Evolutionary conservation across 2,113 vertebrate genomes (phyloP).

Genomic region (Ifrita kowaldi): DNA sequence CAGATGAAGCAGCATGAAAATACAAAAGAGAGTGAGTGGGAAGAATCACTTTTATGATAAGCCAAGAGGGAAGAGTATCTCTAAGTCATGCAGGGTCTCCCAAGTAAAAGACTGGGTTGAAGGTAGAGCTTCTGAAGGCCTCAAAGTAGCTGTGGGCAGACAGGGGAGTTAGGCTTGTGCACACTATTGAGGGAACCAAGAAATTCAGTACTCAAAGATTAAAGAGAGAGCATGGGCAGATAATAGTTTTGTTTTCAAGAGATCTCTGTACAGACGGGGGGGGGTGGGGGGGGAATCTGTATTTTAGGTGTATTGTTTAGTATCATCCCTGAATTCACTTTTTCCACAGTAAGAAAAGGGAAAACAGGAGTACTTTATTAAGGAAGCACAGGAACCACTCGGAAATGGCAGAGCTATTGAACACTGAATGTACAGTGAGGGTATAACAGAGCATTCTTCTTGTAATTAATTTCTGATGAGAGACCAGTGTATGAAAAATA

Average conservation of each 20-base stretch:
- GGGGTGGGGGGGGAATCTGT: too few relatives aligned
- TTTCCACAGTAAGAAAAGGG: not conserved
- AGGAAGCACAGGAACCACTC: not conserved
- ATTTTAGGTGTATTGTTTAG: not conserved
- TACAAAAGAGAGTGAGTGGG: conserved; percentile 5
- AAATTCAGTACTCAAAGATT: not conserved
- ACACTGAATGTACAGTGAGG: not conserved
- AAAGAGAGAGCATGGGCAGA: not conserved
- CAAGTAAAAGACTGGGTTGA: conserved; percentile 4
- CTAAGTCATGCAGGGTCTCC: not conserved
- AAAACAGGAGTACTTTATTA: not conserved
- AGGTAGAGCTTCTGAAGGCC: not conserved
- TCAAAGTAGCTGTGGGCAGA: not conserved
- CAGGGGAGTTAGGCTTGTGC: not conserved
- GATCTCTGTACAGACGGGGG: not conserved
- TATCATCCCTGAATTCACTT: not conserved
- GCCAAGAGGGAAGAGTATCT: conserved; percentile 36
- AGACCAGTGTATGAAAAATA: not conserved
- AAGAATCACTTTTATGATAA: conserved; percentile 55
- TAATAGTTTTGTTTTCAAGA: not conserved
- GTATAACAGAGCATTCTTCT: not conserved
- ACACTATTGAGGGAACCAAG: not conserved
- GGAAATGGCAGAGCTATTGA: not conserved
- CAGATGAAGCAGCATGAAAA: conserved; percentile 23
- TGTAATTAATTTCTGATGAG: not conserved